Conservation (phyloP, 2,797 vertebrate genomes). For the Onychomys torridus region DNA sequence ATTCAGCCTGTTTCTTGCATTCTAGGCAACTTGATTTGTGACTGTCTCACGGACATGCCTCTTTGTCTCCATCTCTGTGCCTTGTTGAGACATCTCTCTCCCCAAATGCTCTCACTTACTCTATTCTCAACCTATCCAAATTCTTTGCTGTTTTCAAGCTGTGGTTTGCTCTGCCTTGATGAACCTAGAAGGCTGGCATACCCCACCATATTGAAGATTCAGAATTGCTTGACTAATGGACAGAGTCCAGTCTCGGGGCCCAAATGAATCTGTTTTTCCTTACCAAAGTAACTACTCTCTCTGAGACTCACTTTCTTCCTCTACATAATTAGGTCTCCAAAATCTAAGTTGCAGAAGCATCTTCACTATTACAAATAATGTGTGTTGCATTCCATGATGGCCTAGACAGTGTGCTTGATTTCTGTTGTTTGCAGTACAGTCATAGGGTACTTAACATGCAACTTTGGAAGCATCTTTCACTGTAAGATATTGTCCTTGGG, state of each 20-base stretch:
- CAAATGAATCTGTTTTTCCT: background rate
- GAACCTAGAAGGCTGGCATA: background rate
- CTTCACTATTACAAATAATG: background rate
- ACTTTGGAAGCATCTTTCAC: background rate
- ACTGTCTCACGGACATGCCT: background rate
- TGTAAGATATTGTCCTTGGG: background rate
- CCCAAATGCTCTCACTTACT: accelerated
- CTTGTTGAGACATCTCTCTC: background rate
- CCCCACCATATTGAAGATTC: background rate
- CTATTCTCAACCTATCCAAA: background rate
- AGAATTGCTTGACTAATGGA: background rate
- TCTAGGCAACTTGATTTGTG: background rate
- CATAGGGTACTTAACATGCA: background rate
- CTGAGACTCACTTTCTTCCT: background rate
- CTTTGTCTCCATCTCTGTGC: background rate
- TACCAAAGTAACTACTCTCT: background rate
- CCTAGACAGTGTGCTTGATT: background rate
- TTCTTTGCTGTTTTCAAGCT: background rate
- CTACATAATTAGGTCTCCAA: background rate
- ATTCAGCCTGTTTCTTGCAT: background rate
- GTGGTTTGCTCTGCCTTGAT: background rate
- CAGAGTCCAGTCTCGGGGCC: background rate
- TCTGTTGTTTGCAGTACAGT: background rate
- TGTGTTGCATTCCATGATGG: background rate
- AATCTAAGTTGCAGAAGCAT: background rate